A percentile compares a stretch with the other conserved stretches of the same genome.
Evolutionary conservation across 1,140 invertebrate genomes (phyloP).

Genomic region (Papilio glaucus): DNA sequence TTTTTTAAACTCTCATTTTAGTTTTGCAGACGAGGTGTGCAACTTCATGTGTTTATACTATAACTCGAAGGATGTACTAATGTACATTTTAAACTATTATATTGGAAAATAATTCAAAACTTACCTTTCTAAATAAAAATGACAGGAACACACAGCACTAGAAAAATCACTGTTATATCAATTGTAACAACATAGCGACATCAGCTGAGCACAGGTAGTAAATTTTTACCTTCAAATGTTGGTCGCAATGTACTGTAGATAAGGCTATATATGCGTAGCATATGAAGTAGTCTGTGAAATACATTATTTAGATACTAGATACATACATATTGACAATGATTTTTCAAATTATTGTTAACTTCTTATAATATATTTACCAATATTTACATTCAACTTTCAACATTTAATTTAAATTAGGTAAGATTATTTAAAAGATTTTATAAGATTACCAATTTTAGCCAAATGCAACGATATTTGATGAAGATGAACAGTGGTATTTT

Average conservation of each 20-base stretch:
- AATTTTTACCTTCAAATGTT: conserved; percentile 1
- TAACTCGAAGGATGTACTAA: background rate
- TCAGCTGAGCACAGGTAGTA: conserved; percentile 33
- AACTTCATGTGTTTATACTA: background rate
- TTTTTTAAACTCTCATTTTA: conserved; percentile 26
- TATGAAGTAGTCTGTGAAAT: too few species aligned
- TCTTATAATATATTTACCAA: background rate
- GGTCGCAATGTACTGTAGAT: background rate
- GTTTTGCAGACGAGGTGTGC: background rate
- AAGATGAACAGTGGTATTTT: too few species aligned
- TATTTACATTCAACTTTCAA: too few species aligned
- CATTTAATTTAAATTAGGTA: too few species aligned
- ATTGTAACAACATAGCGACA: conserved; percentile 56
- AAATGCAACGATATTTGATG: too few species aligned
- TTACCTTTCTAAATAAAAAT: conserved; percentile 74
- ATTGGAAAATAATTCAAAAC: conserved; percentile 59
- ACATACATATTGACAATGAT: too few species aligned
- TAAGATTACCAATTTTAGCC: too few species aligned
- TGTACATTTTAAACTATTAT: conserved; percentile 21
- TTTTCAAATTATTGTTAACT: background rate
- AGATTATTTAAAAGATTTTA: too few species aligned
- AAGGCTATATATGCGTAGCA: background rate
- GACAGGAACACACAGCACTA: conserved; percentile 77
- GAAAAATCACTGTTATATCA: conserved; percentile 70
- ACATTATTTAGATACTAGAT: too few species aligned